Base-by-base conservation (phyloP, 2,888 invertebrate genomes). In the Antitype chi region DNA sequence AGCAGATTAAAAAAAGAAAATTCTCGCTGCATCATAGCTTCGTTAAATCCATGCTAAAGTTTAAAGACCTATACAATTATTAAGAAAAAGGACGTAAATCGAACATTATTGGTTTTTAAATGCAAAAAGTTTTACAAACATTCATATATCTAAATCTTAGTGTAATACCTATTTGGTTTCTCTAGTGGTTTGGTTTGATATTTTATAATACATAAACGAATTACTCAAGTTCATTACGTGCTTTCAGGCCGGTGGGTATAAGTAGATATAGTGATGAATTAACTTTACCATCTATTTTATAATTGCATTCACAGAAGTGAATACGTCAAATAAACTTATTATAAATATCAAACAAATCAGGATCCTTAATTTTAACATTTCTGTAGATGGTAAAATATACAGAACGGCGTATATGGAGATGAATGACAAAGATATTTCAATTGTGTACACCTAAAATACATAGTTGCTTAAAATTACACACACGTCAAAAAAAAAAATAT, bases 1-100 rank as follows among this genome's bases (percentile, higher is more conserved):
- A 23, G 6, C 5, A 32, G 4, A 32, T 59, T n/a, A 47, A 47
- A 17, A n/a, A 20, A 32, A 25, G 3, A 15, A 43, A 17, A n/a
- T 8, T 60, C 6, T 70, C 47, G 67, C 75, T 80, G 76, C 67
- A 70, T 76, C 70, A 76, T 53, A 80, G 20, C 1, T 64, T 57
- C 1, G 15, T 62, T 9, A 60, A 47, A 32, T 49, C 71, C 4
- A 17, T 15, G 17, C 9, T 25, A 17, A 25, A 32, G 25, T 67
- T 32, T 32, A 13, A 17, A 20, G 13, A 23, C 8, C 1, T 49
- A 43, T n/a, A 53, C 5, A 52, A 25, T 47, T 32, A 25, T 32
- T 13, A 20, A 11, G 25, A 53, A 17, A 17, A 25, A 15, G 0
- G 6, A 55, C 2, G 0, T n/a, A 57, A 57, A 43, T 59, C 38